Base-by-base conservation (phyloP, 1,140 invertebrate genomes). In the Hypsibius dujardini region DNA sequence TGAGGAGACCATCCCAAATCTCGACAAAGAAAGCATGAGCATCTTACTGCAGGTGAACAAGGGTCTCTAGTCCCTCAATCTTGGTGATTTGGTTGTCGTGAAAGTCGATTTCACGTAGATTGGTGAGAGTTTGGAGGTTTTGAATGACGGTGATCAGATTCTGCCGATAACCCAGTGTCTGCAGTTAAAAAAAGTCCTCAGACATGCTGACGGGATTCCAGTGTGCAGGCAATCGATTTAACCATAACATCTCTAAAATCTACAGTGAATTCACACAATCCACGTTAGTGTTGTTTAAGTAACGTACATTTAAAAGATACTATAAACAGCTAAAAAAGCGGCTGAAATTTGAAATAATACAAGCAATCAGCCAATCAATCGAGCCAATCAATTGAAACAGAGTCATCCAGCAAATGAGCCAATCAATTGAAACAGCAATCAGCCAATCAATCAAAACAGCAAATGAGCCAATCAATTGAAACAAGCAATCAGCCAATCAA, bases 141-240 rank as follows among this genome's bases (percentile, higher is more conserved):
- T 94, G 90, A 77, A 98, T 95, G 77, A 90, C 91, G 75, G 89
- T 95, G 12, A 97, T 91, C 0, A 94, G 81, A 81, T 98, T 98
- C 88, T 94, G 95, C 62, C 92, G 85, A 45, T 96, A 82, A 77
- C 87, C 92, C 47, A 94, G 79, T 75, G 84, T 86, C 81, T 94
- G 74, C 40, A 77, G 76, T 71, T 73, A 74, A 73, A 72, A 67
- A 47, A 60, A 59, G 7, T 56, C 7, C n/a, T 56, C n/a, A n/a
- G 7, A 12, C 50, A 56, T 56, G 50, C n/a, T 7, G n/a, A 56
- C 7, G 7, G 7, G n/a, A 56, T 56, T 12, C n/a, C 50, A 56
- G 7, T n/a, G 50, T 56, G 7, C n/a, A 56, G 7, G 50, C 7
- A 56, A 12, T 7, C n/a, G 7, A 56, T 56, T n/a, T 12, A n/a